Evolutionary conservation across 2,113 vertebrate genomes (phyloP), one percentile per base, ranked within the genome.

Genomic region (Pseudolaguvia tuberculata): DNA sequence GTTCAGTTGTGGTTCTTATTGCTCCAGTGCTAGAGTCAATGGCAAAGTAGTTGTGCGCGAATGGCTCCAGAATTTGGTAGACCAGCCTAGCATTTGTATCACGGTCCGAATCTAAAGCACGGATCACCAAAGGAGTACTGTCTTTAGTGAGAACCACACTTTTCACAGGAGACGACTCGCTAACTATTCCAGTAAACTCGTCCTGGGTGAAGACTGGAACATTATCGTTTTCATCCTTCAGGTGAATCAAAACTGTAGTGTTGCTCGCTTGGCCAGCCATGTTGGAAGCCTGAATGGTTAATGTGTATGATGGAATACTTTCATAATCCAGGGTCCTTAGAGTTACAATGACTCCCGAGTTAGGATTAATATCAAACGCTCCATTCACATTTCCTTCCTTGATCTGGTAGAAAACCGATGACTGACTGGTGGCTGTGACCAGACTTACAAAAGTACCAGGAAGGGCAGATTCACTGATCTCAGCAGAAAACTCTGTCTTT

Each of bases 171-270:
- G 96, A 93, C 0, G 93, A 93, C 84, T 99, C 97, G 3, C 94
- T 97, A 77, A 98, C 87, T 76, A 93, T 88, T 12, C 97, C 97
- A 23, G 78, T 90, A 70, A 98, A 98, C 77, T 95, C 91, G 15
- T 83, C 84, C 56, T 93, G 92, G 72, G 84, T 82, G 55, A 99
- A 99, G 56, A 93, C 0, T 0, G 97, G 97, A 3, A 82, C 50
- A 11, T 98, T 98, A 88, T 99, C 97, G 73, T 99, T 99, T 85
- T 98, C 95, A 73, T 99, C 97, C 80, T 83, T 95, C 0, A 99
- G 86, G 56, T 96, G 96, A 57, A 98, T 85, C 0, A 89, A 5
- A 59, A 98, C 86, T 0, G 94, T 96, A 12, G 91, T 52, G 9
- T 98, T 98, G 57, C 91, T 89, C 15, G 93, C 88, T 68, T 94